Conservation (phyloP, 2,888 invertebrate genomes). For the Pecten maximus region DNA sequence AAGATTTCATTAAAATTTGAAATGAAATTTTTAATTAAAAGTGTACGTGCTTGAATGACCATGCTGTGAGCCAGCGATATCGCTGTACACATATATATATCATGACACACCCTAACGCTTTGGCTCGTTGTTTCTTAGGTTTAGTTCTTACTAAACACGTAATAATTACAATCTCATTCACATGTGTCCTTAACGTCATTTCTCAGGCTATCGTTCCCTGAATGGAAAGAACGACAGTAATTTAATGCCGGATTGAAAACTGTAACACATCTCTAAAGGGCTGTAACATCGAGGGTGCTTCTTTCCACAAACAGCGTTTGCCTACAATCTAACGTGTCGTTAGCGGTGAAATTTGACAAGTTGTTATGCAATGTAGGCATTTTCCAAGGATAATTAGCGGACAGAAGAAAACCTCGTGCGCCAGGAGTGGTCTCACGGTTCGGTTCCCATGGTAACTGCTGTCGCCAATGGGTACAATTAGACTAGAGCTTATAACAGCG, state of each 20-base stretch:
- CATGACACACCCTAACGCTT: not conserved
- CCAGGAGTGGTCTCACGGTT: not conserved
- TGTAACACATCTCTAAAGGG: not conserved
- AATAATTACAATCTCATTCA: not conserved
- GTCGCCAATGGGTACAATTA: slow-evolving; percentile 30
- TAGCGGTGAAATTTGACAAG: slow-evolving; percentile 13
- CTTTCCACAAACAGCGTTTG: not conserved
- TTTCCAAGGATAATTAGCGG: slow-evolving; percentile 18
- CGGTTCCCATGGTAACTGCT: not conserved
- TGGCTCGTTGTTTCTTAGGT: not conserved
- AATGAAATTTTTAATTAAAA: not conserved
- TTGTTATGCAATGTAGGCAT: slow-evolving; percentile 29
- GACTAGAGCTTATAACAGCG: not conserved
- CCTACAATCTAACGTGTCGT: not conserved
- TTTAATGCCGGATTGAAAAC: not conserved
- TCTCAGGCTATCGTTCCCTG: not conserved
- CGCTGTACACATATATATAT: not conserved
- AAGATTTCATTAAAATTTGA: not conserved
- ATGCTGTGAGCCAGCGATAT: not conserved
- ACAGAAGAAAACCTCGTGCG: not conserved
- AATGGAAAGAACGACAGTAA: slow-evolving; percentile 5
- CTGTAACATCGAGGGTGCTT: not conserved
- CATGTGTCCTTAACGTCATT: not conserved
- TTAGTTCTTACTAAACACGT: slow-evolving; percentile 1
- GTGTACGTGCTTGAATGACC: slow-evolving; percentile 1